Percentiles rank a stretch among this genome's conserved stretches.
These are phyloP conservation scores for Heterotis niloticus DNA, from an alignment of 2,113 vertebrate species.

Conservation along the genomic window DNA sequence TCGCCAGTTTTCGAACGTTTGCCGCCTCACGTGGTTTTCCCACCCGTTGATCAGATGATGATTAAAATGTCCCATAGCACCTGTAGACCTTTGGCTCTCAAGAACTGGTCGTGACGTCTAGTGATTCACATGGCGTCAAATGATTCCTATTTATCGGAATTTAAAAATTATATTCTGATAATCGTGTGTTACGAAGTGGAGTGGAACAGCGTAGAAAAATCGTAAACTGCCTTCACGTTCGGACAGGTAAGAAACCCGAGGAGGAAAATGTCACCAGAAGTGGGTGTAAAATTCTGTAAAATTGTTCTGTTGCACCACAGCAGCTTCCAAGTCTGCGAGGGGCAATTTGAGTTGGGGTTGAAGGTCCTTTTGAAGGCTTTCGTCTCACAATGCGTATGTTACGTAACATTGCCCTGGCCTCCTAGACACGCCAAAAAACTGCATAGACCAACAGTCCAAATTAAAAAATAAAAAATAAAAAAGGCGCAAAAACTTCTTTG, in stretches of 20 bases:
- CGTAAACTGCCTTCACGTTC: background rate
- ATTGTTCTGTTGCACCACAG: conserved; percentile 50
- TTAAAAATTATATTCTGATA: no score
- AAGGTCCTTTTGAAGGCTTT: conserved; percentile 52
- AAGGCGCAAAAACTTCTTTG: conserved; percentile 48
- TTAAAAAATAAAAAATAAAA: conserved; percentile 63
- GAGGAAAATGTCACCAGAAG: conserved; percentile 44
- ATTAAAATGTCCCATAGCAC: no score
- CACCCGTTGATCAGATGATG: no score
- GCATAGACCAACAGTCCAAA: conserved; percentile 39
- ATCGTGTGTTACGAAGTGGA: no score
- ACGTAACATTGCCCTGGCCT: conserved; percentile 49
- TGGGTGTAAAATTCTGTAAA: conserved; percentile 45
- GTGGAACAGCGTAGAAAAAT: background rate
- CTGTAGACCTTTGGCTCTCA: no score
- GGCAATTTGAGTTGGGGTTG: conserved; percentile 46
- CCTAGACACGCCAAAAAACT: conserved; percentile 38
- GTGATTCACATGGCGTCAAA: no score
- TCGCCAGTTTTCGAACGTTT: no score
- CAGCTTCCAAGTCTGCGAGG: conserved; percentile 49
- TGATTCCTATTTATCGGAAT: no score
- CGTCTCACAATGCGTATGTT: conserved; percentile 29
- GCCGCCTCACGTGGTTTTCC: no score
- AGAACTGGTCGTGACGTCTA: no score
- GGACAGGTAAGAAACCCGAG: conserved; percentile 16